Evolutionary conservation across 2,797 vertebrate species (phyloP).

Genomic region (Percopsis omiscomaycus): DNA sequence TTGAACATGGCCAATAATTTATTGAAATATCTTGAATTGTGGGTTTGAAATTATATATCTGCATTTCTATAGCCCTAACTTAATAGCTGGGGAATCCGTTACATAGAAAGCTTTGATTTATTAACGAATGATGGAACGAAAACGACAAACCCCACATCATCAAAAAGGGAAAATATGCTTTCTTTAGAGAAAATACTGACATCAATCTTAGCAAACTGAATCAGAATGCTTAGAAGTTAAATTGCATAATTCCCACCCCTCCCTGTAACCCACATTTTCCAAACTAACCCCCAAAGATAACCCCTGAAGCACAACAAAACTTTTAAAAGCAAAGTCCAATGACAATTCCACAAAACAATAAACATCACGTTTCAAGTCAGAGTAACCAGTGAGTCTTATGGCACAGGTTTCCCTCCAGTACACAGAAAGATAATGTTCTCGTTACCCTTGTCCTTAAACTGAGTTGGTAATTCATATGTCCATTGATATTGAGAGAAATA

Average conservation of each 20-base stretch:
- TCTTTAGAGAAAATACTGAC: constrained; percentile 67
- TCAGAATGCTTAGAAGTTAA: constrained; percentile 57
- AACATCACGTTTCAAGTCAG: constrained; percentile 63
- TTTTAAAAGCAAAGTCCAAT: constrained; percentile 53
- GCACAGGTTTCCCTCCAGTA: constrained; percentile 53
- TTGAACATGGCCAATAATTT: constrained; percentile 54
- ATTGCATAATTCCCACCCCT: constrained; percentile 40
- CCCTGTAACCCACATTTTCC: constrained; percentile 4
- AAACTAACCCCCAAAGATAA: constrained; percentile 14
- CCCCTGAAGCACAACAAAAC: constrained; percentile 51
- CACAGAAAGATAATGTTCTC: constrained; percentile 13
- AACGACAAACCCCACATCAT: constrained; percentile 42
- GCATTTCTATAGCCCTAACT: constrained; percentile 45
- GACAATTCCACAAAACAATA: constrained; percentile 63
- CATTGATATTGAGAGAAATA: background rate
- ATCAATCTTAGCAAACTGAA: constrained; percentile 64
- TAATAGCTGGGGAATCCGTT: constrained; percentile 37
- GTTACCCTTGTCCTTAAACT: constrained; percentile 28
- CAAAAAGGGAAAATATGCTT: constrained; percentile 59
- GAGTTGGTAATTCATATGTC: background rate
- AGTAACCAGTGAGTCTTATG: constrained; percentile 64
- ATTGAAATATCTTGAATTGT: constrained; percentile 51
- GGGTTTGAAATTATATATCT: constrained; percentile 54
- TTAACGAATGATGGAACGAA: constrained; percentile 46
- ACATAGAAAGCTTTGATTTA: constrained; percentile 52